These are phyloP conservation scores for Nicator chloris DNA, from an alignment of 2,113 vertebrate species.

Conservation along the genomic window DNA sequence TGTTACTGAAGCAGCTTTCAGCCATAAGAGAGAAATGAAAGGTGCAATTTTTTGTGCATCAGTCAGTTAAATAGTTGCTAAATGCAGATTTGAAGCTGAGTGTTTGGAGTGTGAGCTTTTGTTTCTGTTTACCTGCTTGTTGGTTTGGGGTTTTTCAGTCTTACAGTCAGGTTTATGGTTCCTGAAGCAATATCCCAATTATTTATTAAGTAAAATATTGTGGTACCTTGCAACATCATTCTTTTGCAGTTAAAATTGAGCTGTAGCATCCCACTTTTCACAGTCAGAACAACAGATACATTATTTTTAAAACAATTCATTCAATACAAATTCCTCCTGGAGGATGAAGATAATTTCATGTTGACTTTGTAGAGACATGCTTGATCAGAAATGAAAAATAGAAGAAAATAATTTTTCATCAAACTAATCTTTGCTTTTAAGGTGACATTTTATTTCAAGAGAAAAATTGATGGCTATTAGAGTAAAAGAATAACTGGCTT, in stretches of 20 bases:
- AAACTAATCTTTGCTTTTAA: neutral
- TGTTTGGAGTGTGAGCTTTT: neutral
- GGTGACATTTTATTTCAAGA: neutral
- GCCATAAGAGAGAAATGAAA: neutral
- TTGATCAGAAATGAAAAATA: neutral
- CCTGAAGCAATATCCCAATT: neutral
- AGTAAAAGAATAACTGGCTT: neutral
- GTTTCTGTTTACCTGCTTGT: neutral
- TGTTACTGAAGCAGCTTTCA: neutral
- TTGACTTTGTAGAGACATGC: neutral
- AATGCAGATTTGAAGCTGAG: neutral
- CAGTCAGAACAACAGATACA: neutral
- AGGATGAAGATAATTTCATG: constrained; percentile 2
- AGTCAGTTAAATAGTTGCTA: neutral
- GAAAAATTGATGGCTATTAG: neutral
- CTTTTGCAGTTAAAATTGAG: neutral
- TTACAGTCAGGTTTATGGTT: neutral
- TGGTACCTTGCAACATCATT: neutral
- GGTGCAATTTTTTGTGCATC: neutral
- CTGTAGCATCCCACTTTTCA: neutral
- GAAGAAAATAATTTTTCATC: neutral
- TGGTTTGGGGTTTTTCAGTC: neutral
- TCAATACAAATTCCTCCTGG: neutral
- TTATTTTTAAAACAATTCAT: constrained; percentile 1
- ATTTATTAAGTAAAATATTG: neutral